These are phyloP conservation scores for Glomeris maerens DNA, from an alignment of 1,140 invertebrate species.

Conservation along the genomic window DNA sequence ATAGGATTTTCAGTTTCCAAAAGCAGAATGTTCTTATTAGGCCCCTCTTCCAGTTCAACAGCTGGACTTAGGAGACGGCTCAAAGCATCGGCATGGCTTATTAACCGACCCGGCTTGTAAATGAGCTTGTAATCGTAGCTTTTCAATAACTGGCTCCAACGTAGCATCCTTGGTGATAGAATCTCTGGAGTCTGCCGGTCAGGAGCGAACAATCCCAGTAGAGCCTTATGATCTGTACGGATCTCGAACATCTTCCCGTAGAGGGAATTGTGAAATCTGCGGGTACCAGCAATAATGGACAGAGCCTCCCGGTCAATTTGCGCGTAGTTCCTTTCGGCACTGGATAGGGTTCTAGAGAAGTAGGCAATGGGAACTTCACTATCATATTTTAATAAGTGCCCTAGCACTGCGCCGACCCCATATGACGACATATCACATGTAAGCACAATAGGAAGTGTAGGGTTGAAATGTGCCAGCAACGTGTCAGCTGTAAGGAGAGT, in stretches of 20 bases:
- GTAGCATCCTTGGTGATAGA: constrained; percentile 26
- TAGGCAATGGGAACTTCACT: constrained; percentile 32
- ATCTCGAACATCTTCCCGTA: constrained; percentile 31
- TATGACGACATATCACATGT: constrained; percentile 35
- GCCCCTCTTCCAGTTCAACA: neutral
- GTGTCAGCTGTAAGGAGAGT: constrained; percentile 18
- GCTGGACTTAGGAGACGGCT: constrained; percentile 16
- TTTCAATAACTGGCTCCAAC: constrained; percentile 23
- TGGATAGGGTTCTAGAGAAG: constrained; percentile 29
- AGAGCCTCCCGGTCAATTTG: constrained; percentile 40
- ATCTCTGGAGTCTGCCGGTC: constrained; percentile 24
- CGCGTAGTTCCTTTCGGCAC: constrained; percentile 35
- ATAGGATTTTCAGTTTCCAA: too few species aligned
- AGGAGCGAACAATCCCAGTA: constrained; percentile 29
- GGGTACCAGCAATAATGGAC: constrained; percentile 33
- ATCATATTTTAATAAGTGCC: constrained; percentile 28
- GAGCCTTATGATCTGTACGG: constrained; percentile 34
- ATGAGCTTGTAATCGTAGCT: constrained; percentile 25
- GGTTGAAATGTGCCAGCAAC: constrained; percentile 29
- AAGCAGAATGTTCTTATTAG: too few species aligned
- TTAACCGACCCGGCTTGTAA: constrained; percentile 16
- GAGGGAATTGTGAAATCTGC: constrained; percentile 37
- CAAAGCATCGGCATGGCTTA: constrained; percentile 23
- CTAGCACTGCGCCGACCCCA: constrained; percentile 34
- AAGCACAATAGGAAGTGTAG: constrained; percentile 26